phyloP scores from a whole-genome alignment of 2,113 vertebrate species.

The Alectura lathami region DNA sequence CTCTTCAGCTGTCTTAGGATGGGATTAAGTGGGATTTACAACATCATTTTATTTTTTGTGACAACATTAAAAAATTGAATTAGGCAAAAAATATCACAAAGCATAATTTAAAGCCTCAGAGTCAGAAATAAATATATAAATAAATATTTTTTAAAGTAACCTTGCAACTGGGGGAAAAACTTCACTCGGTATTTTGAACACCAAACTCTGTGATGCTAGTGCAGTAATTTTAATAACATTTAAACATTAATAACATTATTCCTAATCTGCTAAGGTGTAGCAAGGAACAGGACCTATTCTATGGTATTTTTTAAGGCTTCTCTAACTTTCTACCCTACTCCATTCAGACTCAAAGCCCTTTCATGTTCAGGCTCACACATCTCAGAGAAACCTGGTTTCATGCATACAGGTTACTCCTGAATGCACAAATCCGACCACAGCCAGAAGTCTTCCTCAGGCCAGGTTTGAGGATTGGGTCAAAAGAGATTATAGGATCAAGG shows the following conservation, averaged over 20 bases:
- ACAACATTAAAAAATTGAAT: neutral
- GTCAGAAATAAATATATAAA: neutral
- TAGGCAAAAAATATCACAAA: neutral
- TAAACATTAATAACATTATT: neutral
- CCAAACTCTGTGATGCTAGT: neutral
- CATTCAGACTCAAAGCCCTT: neutral
- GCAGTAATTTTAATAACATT: neutral
- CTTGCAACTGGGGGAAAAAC: neutral
- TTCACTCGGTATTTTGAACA: neutral
- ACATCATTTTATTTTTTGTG: neutral
- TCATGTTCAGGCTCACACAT: neutral
- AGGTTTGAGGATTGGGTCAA: neutral
- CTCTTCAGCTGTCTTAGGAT: neutral
- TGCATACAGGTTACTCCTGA: neutral
- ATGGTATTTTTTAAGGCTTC: neutral
- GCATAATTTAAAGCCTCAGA: neutral
- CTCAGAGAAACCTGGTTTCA: neutral
- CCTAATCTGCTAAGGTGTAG: neutral
- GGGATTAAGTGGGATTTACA: neutral
- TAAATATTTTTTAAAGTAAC: neutral
- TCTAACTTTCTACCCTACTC: neutral
- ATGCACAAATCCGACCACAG: neutral
- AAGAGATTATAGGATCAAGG: neutral
- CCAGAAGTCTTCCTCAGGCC: neutral
- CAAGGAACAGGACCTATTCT: neutral